phyloP scores from a whole-genome alignment of 2,888 invertebrate genomes.

The Polyommatus iphigenia region DNA sequence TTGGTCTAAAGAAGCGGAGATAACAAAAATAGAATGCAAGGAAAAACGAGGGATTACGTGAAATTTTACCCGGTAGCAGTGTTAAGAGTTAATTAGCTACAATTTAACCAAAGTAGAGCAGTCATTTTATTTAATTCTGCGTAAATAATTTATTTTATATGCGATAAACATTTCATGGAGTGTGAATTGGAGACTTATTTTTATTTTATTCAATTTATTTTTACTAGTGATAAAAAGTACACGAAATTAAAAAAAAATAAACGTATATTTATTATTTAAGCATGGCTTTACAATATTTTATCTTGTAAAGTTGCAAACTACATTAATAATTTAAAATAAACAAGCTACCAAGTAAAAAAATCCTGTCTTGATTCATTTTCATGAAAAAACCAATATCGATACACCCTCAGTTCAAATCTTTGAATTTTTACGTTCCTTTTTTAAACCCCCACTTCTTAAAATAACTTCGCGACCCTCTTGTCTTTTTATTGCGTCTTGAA shows the following conservation, averaged over 20 bases:
- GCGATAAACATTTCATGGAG: background rate
- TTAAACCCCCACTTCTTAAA: background rate
- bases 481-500: slow-evolving; percentile 4
- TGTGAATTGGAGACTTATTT: background rate
- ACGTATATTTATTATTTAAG: too few relatives aligned
- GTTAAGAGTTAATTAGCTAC: slow-evolving; percentile 11
- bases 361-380: too few relatives aligned
- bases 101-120: background rate
- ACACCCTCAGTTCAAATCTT: background rate
- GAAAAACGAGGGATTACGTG: background rate
- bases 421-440: background rate
- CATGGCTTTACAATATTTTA: too few relatives aligned
- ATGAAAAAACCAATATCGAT: background rate
- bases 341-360: too few relatives aligned
- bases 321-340: too few relatives aligned
- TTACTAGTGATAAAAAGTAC: background rate
- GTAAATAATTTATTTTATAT: background rate
- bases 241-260: background rate
- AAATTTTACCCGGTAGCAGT: background rate
- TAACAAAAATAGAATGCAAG: slow-evolving; percentile 10
- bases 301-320: too few relatives aligned
- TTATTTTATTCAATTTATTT: background rate
- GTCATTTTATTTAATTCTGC: background rate
- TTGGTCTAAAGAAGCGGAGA: background rate
- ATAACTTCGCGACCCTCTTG: background rate